Base-by-base conservation (phyloP, 1,140 invertebrate genomes). In the Antheraea pernyi region DNA sequence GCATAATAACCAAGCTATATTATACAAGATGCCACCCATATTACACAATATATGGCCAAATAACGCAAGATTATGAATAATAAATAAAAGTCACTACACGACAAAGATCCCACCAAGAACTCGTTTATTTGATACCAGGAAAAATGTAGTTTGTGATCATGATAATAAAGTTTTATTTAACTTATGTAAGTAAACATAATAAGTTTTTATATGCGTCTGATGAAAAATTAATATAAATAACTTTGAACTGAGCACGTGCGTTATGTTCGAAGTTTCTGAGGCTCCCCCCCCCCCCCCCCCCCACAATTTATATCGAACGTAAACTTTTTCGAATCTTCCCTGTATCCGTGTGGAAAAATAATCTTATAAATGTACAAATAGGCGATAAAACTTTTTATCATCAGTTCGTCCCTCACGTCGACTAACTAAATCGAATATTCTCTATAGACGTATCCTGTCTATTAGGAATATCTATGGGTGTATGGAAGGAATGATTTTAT, bases 311-410 rank as follows among this genome's bases (percentile, higher is more conserved):
- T 72, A 70, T 71, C 72, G 69, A 68, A 59, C 70, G 70, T 74
- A 61, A 74, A 77, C 70, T 77, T 77, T 74, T 74, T 72, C 61
- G 70, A 74, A 72, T 77, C 72, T 70, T 74, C 59, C 68, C 70
- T 70, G 69, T 74, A 70, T 74, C 70, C 69, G 69, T 59, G 37
- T 63, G 59, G 60, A 68, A 69, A 70, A 60, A 72, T 75, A 75
- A 68, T 22, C 64, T 65, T 65, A 42, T 65, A 42, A 65, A 42
- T 30, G 19, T 30, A 42, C 19, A 22, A 65, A 48, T 22, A 46
- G 8, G 64, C 42, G 19, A 65, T 65, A 65, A 65, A 65, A 65
- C n/a, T 65, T 65, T 19, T 18, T 65, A 19, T 48, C 64, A 42
- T 65, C 39, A 46, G 19, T 65, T 65, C 46, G 39, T 65, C 46